Evolutionary conservation across 1,140 invertebrate genomes (phyloP), one percentile per base, ranked within the genome.

Genomic region (Ephestia elutella): DNA sequence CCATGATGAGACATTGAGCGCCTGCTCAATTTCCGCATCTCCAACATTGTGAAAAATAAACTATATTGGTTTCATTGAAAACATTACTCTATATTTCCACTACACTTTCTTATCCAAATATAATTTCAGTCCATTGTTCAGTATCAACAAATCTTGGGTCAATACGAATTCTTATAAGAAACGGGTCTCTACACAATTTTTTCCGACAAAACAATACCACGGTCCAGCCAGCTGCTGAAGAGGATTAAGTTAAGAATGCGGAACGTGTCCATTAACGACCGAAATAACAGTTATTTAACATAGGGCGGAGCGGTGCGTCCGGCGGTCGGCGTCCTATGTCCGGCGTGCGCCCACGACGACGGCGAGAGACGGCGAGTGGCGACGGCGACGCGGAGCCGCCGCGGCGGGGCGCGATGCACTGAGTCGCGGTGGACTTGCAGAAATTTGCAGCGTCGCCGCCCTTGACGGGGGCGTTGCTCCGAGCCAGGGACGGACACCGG

Each of bases 361-460:
- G 78, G 66, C 38, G 66, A 62, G 75, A n/a, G n/a, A n/a, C 65
- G 65, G 69, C 60, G 62, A 72, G 67, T 68, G 72, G 71, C 69
- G 73, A 71, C 69, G 72, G 71, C 69, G 73, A 71, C 81, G 82
- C 81, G 82, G 79, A 71, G 73, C 79, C 82, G 84, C 80, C 82
- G 86, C 83, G 87, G 82, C 84, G 83, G 82, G 82, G 80, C 85
- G 77, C 81, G 83, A 82, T 87, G 85, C 83, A 87, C 85, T 87
- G 83, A 85, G 70, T 79, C 74, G 75, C 75, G 68, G 68, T 74
- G 79, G 82, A 81, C 83, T 87, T 87, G 85, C 85, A 87, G 80
- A 87, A 87, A 81, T 87, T 87, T 87, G 85, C 85, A 87, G 85
- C 83, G 85, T 84, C 82, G 85, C 85, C 85, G 85, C 85, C 85